Evolutionary conservation across 2,888 invertebrate genomes (phyloP).

Genomic region (Zeuzera pyrina): DNA sequence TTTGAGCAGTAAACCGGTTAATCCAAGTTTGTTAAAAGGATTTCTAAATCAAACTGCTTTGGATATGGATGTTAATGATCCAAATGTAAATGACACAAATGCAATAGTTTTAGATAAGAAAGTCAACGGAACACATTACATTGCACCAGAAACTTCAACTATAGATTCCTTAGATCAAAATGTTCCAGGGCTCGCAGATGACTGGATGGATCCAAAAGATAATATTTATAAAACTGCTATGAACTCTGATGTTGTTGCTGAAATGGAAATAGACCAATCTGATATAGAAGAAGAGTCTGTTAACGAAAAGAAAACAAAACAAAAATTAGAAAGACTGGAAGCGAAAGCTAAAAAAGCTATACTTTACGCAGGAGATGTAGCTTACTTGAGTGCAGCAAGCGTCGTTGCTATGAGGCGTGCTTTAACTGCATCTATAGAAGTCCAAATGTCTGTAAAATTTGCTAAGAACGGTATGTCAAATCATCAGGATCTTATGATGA

Average conservation of each 20-base stretch:
- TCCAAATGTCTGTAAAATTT: constrained; percentile 59
- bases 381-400: constrained; percentile 60
- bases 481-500: constrained; percentile 66
- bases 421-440: constrained; percentile 61
- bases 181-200: constrained; percentile 42
- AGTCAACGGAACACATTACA: constrained; percentile 40
- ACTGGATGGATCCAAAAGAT: constrained; percentile 47
- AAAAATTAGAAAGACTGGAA: constrained; percentile 51
- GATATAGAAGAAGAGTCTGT: constrained; percentile 42
- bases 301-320: constrained; percentile 48
- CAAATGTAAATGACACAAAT: constrained; percentile 32
- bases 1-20: constrained; percentile 23
- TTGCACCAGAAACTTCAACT: constrained; percentile 28
- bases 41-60: constrained; percentile 59
- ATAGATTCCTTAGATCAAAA: constrained; percentile 39
- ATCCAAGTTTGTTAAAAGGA: constrained; percentile 27
- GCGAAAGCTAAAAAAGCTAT: constrained; percentile 64
- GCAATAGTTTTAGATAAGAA: constrained; percentile 42
- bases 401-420: constrained; percentile 63
- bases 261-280: constrained; percentile 54
- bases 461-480: constrained; percentile 63
- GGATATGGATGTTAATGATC: constrained; percentile 39
- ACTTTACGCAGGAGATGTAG: constrained; percentile 62
- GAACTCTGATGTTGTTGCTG: constrained; percentile 48
- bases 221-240: constrained; percentile 34